phyloP scores from a whole-genome alignment of 2,113 vertebrate genomes.

The Macquaria ambigua region DNA sequence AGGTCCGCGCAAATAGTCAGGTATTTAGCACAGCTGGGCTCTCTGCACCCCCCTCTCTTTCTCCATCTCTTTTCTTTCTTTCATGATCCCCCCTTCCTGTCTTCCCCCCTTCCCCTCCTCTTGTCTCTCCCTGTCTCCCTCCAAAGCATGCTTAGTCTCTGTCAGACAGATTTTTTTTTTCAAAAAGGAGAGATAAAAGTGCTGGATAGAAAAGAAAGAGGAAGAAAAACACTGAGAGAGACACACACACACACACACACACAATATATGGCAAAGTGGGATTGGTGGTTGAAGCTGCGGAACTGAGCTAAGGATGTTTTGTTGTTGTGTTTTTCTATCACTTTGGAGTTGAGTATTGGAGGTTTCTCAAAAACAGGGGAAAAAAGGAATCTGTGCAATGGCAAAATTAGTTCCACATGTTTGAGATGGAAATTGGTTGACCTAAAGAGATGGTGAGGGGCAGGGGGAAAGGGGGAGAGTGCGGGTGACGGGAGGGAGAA shows the following conservation, averaged over 20 bases:
- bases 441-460: slow-evolving; percentile 79
- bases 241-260: slow-evolving; percentile 32
- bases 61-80: slow-evolving; percentile 76
- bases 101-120: slow-evolving; percentile 66
- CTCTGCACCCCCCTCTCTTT: slow-evolving; percentile 68
- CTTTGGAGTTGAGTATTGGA: slow-evolving; percentile 71
- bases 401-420: slow-evolving; percentile 90
- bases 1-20: slow-evolving; percentile 83
- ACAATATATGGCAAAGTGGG: slow-evolving; percentile 48
- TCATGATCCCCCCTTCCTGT: slow-evolving; percentile 67
- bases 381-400: slow-evolving; percentile 71
- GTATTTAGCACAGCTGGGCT: slow-evolving; percentile 86
- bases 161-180: slow-evolving; percentile 73
- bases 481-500: slow-evolving; percentile 54
- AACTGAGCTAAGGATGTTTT: slow-evolving; percentile 69
- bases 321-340: slow-evolving; percentile 71
- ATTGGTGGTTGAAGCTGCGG: slow-evolving; percentile 50
- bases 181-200: slow-evolving; percentile 73
- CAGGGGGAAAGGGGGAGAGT: slow-evolving; percentile 54
- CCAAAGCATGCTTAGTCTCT: slow-evolving; percentile 77
- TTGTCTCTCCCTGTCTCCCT: slow-evolving; percentile 68
- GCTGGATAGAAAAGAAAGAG: slow-evolving; percentile 71
- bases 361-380: slow-evolving; percentile 50
- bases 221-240: slow-evolving; percentile 76
- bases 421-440: slow-evolving; percentile 85